Evolutionary conservation across 2,888 invertebrate species (phyloP).

Genomic region (Gastrophysa polygoni): DNA sequence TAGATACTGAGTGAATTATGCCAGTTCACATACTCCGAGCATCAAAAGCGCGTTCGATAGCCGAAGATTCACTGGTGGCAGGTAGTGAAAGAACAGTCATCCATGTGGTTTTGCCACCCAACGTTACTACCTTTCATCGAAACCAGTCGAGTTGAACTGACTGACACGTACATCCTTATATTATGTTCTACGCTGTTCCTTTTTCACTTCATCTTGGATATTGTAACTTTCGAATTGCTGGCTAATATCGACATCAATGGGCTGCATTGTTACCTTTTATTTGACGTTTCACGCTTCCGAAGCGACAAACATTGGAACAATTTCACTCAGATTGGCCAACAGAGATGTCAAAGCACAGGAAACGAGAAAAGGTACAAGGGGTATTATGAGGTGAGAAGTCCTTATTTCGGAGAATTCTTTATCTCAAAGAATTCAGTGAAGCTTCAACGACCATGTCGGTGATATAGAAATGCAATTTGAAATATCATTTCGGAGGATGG

Average conservation of each 20-base stretch:
- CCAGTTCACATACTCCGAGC: too few relatives aligned
- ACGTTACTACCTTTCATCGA: slow-evolving; percentile 46
- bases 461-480: too few relatives aligned
- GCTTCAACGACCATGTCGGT: too few relatives aligned
- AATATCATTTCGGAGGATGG: too few relatives aligned
- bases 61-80: too few relatives aligned
- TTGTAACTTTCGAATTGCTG: slow-evolving; percentile 34
- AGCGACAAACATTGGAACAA: slow-evolving; percentile 23
- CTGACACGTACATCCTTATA: slow-evolving; percentile 28
- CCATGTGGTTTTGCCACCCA: slow-evolving; percentile 44
- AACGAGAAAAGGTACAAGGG: background rate
- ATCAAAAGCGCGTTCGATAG: too few relatives aligned
- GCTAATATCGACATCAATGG: slow-evolving; percentile 34
- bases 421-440: too few relatives aligned
- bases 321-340: slow-evolving; percentile 17
- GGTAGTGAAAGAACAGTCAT: background rate
- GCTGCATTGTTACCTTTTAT: slow-evolving; percentile 34
- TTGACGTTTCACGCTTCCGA: slow-evolving; percentile 23
- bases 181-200: background rate
- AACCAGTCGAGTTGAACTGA: slow-evolving; percentile 44
- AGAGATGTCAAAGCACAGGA: slow-evolving; percentile 18
- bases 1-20: too few relatives aligned
- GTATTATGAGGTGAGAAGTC: slow-evolving; percentile 17
- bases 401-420: slow-evolving; percentile 12
- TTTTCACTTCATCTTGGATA: slow-evolving; percentile 18